Base-by-base conservation (phyloP, 1,140 invertebrate species). In the Apis cerana region DNA sequence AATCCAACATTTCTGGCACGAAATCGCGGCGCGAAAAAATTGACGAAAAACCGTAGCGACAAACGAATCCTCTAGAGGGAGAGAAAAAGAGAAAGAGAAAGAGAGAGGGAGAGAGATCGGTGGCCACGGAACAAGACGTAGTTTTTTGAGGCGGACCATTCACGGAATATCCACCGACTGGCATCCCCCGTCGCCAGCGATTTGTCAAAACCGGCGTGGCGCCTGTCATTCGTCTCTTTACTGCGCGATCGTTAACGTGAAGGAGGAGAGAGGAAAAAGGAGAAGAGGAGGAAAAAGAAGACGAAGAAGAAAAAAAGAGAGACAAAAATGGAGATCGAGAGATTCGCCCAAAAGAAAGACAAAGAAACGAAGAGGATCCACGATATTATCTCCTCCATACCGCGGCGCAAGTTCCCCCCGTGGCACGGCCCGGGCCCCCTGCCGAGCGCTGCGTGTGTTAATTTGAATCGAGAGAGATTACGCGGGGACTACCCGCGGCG, bases 381-480 rank as follows among this genome's bases (percentile, higher is more conserved):
- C 88, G 91, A 91, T 91, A 88, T 90, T 91, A 91, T 91, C 88
- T 90, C 86, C 71, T 84, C 83, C 74, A 83, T 89, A 83, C 79
- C 81, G 83, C 86, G 81, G 82, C 68, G 85, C 82, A 74, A 89
- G 86, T 85, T 89, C 80, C 85, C 80, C 85, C 88, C 75, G 82
- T 80, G 76, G 77, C 80, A 82, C 83, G 80, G 68, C 65, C 74
- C 21, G n/a, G 83, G 85, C 91, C 84, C 86, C 91, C 91, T 82
- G 91, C 89, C 72, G 93, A 78, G 92, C 93, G 86, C 93, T 93
- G 93, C 93, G 93, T 94, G 93, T 93, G 93, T 94, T 94, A 94
- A 94, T 94, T 94, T 94, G 93, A 94, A 94, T 94, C 93, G 93
- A 93, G 92, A 94, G 92, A 94, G 93, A 94, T 94, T 94, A 94